These are phyloP conservation scores for Epinotia demarniana DNA, from an alignment of 2,888 invertebrate genomes.

Conservation along the genomic window DNA sequence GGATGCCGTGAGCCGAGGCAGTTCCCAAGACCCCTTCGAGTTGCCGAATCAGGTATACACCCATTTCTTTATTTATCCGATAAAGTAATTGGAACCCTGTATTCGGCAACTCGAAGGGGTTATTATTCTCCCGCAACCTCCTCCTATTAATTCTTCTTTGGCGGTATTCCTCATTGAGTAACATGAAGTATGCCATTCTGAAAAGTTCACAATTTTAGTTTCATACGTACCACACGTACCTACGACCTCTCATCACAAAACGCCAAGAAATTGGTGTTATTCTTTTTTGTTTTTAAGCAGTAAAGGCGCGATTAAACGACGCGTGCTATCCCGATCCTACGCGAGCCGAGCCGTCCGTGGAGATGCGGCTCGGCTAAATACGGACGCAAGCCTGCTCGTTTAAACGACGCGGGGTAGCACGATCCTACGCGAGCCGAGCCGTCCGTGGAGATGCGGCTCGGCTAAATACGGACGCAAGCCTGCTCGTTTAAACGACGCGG, in stretches of 20 bases:
- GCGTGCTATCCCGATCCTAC: conserved; percentile 30
- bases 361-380: conserved; percentile 34
- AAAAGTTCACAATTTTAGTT: too few species aligned
- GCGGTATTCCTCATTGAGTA: too few species aligned
- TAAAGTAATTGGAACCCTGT: not conserved
- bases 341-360: conserved; percentile 35
- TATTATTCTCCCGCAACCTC: not conserved
- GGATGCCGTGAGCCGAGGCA: not conserved
- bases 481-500: conserved; percentile 28
- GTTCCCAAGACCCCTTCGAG: not conserved
- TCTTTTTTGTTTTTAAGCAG: too few species aligned
- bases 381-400: conserved; percentile 36
- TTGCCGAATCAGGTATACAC: not conserved
- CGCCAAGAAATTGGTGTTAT: too few species aligned
- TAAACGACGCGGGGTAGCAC: conserved; percentile 27
- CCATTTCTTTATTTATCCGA: conserved; percentile 1
- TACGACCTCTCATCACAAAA: not conserved
- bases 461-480: conserved; percentile 37
- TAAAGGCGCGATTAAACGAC: conserved; percentile 35
- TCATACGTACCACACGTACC: too few species aligned
- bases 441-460: conserved; percentile 31
- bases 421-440: conserved; percentile 27
- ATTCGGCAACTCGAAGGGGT: conserved; percentile 3
- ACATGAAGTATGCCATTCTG: too few species aligned
- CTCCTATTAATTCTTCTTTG: too few species aligned